Base-by-base conservation (phyloP, 2,113 vertebrate species). In the Labeo rohita region DNA sequence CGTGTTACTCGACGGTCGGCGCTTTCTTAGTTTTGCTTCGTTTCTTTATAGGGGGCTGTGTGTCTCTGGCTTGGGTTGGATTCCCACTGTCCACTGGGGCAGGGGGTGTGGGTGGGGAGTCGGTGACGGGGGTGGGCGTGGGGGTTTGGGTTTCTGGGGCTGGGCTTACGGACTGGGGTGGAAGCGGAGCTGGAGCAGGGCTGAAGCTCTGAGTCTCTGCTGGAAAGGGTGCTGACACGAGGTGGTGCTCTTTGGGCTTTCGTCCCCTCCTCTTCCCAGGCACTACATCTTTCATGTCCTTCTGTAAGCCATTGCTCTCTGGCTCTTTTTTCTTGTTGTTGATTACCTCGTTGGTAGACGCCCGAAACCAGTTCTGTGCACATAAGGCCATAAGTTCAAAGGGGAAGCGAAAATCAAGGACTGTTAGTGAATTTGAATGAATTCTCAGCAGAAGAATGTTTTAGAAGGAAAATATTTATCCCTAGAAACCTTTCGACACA, bases 341-440 rank as follows among this genome's bases (percentile, higher is more conserved):
- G 90, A 94, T 90, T 54, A 92, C 93, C 15, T 94, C 92, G 61
- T 97, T 95, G 76, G 93, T 92, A 1, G 96, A 95, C 52, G 97
- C 96, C 36, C 97, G 96, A 92, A 99, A 99, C 98, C 98, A 99
- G 94, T 99, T 99, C 98, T 99, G 63, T 89, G 21, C 63, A 82
- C 4, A 70, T 2, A 83, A 70, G 34, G 15, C 28, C 16, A 68
- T 83, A 54, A 73, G n/a, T 34, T 43, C 2, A 83, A 70, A 47
- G 13, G n/a, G 56, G n/a, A 72, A 72, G 3, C 2, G 8, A 72
- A 9, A 43, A 39, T 72, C 16, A 72, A 43, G 16, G 68, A 18
- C 16, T 10, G 2, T 2, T 21, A 9, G 18, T 45, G 68, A 21
- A 45, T 72, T 45, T 21, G 68, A 16, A 21, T 45, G 9, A 68